These are phyloP conservation scores for Clarias magur DNA, from an alignment of 2,113 vertebrate species.

Conservation along the genomic window DNA sequence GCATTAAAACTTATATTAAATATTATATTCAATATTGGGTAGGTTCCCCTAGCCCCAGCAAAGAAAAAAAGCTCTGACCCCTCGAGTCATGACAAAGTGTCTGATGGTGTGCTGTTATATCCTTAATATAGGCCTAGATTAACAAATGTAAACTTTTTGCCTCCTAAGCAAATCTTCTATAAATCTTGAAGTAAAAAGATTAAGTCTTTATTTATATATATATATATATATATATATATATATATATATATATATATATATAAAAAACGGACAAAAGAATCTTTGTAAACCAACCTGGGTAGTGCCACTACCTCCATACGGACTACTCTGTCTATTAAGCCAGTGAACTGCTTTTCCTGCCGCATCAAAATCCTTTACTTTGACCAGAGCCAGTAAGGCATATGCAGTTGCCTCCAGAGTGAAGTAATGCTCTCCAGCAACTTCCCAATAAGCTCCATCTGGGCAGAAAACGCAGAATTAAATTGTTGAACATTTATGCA, in stretches of 20 bases:
- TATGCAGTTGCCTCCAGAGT: slow-evolving; percentile 89
- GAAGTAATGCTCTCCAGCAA: slow-evolving; percentile 62
- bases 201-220: too few relatives aligned
- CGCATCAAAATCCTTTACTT: slow-evolving; percentile 49
- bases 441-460: slow-evolving; percentile 75
- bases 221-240: too few relatives aligned
- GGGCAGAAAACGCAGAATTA: slow-evolving; percentile 15
- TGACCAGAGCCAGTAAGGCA: slow-evolving; percentile 80
- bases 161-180: too few relatives aligned
- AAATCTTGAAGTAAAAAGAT: too few relatives aligned
- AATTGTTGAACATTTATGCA: not conserved
- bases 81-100: too few relatives aligned
- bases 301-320: slow-evolving; percentile 77
- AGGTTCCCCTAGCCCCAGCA: too few relatives aligned
- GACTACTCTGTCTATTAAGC: slow-evolving; percentile 78
- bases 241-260: too few relatives aligned
- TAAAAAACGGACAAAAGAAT: not conserved
- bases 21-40: too few relatives aligned
- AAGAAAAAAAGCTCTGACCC: too few relatives aligned
- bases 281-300: slow-evolving; percentile 76
- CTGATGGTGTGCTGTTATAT: not conserved
- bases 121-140: not conserved
- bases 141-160: too few relatives aligned
- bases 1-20: too few relatives aligned
- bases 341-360: slow-evolving; percentile 71